A percentile compares a stretch with the other conserved stretches of the same genome.
Conservation (phyloP, 2,113 vertebrate genomes). For the Serinus canaria region DNA sequence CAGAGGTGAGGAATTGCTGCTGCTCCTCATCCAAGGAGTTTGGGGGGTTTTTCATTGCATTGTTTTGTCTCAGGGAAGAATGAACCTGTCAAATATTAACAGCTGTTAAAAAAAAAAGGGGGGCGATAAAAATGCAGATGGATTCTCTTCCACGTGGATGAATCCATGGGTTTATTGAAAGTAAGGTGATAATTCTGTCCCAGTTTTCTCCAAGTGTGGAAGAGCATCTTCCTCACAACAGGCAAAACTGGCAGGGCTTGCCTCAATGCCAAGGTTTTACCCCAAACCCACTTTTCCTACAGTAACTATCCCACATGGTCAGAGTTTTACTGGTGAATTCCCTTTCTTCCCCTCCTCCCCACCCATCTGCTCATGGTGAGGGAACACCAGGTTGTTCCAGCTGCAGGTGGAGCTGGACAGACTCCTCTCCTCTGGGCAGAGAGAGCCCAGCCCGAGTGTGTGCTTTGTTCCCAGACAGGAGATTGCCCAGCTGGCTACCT, state of each 20-base stretch:
- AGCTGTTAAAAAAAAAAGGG: neutral
- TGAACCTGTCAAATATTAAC: neutral
- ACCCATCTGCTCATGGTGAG: neutral
- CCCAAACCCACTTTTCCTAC: accelerated
- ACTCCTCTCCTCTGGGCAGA: neutral
- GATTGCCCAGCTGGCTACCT: constrained; percentile 82
- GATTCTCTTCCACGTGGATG: neutral
- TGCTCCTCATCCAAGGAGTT: neutral
- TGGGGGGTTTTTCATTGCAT: neutral
- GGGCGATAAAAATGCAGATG: neutral
- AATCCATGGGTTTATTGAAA: neutral
- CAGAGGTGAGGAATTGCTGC: neutral
- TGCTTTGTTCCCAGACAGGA: constrained; percentile 76
- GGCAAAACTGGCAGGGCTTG: neutral
- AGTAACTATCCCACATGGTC: neutral
- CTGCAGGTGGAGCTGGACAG: neutral
- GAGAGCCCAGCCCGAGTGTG: neutral
- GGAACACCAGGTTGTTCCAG: neutral
- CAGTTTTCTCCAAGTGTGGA: neutral
- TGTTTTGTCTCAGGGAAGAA: neutral
- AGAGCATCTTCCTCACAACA: neutral
- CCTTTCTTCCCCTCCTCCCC: neutral
- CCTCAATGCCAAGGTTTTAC: neutral
- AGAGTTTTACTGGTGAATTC: neutral
- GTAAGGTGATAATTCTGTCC: neutral